Conservation (phyloP, 2,888 invertebrate genomes). For the Iselma pallidipennis region DNA sequence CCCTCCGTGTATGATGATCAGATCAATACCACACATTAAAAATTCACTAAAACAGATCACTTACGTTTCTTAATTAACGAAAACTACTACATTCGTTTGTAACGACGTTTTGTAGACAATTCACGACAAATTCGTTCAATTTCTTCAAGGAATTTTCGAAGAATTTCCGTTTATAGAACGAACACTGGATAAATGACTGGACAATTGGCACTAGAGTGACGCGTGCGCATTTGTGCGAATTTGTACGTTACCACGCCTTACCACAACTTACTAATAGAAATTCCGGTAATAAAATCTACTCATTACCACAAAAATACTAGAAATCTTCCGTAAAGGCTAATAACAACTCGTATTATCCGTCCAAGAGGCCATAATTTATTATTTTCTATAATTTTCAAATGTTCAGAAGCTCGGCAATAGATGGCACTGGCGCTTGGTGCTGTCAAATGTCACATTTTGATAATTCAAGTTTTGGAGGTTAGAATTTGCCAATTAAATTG, state of each 20-base stretch:
- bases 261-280: not conserved
- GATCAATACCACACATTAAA: constrained; percentile 38
- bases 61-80: constrained; percentile 36
- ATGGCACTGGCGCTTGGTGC: not conserved
- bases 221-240: not conserved
- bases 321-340: not conserved
- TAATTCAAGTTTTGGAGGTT: no score
- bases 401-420: not conserved
- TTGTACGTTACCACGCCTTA: constrained; percentile 6
- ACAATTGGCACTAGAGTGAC: constrained; percentile 12
- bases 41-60: constrained; percentile 37
- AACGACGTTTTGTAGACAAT: constrained; percentile 4
- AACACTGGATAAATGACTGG: constrained; percentile 12
- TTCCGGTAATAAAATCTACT: not conserved
- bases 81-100: constrained; percentile 26
- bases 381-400: no score
- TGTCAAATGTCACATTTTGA: no score
- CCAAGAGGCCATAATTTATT: not conserved
- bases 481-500: no score
- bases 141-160: constrained; percentile 9
- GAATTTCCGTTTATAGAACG: constrained; percentile 12
- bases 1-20: constrained; percentile 6
- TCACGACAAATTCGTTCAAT: constrained; percentile 7
- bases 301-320: not conserved
- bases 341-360: not conserved